Percentiles rank a stretch among this genome's conserved stretches.
phyloP scores from a whole-genome alignment of 2,113 vertebrate species.

The Labeo catla region DNA sequence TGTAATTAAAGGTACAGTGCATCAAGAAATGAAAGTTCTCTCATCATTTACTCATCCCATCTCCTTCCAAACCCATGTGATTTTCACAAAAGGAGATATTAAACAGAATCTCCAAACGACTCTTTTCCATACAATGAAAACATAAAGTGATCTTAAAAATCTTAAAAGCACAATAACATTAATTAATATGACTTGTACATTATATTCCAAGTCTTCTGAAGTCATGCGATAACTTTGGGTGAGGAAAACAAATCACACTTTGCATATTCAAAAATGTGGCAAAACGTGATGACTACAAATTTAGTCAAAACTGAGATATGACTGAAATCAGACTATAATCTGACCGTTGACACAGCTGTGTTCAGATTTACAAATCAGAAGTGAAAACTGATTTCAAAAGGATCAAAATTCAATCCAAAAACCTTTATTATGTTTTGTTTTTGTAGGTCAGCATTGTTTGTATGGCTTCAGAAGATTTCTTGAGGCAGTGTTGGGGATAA shows the following conservation, averaged over 20 bases:
- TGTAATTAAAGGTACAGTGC: neutral
- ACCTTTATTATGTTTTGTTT: neutral
- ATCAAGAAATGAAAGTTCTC: neutral
- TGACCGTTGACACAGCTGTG: neutral
- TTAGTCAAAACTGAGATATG: neutral
- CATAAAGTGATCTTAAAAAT: neutral
- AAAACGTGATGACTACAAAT: neutral
- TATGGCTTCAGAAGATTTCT: neutral
- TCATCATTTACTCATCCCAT: neutral
- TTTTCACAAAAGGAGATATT: neutral
- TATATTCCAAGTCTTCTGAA: neutral
- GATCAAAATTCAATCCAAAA: neutral
- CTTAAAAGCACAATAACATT: neutral
- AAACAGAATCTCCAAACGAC: neutral
- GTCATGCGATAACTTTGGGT: neutral
- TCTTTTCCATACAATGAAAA: neutral
- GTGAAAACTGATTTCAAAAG: neutral
- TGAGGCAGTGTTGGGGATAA: neutral
- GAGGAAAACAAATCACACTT: neutral
- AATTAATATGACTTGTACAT: neutral
- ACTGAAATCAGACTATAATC: neutral
- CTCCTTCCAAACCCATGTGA: neutral
- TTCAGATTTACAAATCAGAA: neutral
- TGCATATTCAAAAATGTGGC: neutral
- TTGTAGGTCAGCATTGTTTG: neutral